Evolutionary conservation across 2,113 vertebrate genomes (phyloP).

Genomic region (Callaeas wilsoni): DNA sequence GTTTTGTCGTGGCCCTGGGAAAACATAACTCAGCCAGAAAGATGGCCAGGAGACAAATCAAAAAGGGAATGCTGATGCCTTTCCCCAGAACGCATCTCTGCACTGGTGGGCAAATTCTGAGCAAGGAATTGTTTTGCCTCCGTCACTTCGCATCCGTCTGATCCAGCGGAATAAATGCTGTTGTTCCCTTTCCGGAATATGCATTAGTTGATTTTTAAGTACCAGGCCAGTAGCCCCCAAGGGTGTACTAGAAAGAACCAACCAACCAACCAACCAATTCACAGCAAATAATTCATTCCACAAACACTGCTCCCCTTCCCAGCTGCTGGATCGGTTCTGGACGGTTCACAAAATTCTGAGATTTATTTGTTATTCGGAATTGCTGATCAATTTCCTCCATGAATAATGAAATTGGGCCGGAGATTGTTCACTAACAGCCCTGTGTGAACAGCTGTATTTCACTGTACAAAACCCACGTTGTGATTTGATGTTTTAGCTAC

Average conservation of each 20-base stretch:
- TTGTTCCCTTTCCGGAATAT: neutral
- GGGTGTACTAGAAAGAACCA: neutral
- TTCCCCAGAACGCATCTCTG: neutral
- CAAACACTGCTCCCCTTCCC: neutral
- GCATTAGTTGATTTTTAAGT: conserved; percentile 36
- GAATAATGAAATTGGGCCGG: conserved; percentile 28
- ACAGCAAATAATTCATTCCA: conserved; percentile 25
- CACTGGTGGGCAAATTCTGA: neutral
- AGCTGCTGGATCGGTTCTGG: neutral
- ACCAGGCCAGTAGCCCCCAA: neutral
- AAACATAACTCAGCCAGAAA: neutral
- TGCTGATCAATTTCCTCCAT: conserved; percentile 11
- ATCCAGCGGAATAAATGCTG: neutral
- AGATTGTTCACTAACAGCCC: conserved; percentile 29
- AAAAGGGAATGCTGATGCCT: neutral
- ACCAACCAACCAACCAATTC: neutral
- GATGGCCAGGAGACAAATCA: neutral
- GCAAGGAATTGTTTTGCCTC: neutral
- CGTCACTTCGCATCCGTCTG: neutral
- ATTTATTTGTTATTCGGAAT: conserved; percentile 27
- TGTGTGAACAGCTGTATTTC: neutral
- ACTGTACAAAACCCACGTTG: neutral
- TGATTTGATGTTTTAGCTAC: neutral
- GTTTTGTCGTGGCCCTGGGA: neutral
- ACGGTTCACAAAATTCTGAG: neutral